phyloP scores from a whole-genome alignment of 2,888 invertebrate genomes.

The Theristus sp. region DNA sequence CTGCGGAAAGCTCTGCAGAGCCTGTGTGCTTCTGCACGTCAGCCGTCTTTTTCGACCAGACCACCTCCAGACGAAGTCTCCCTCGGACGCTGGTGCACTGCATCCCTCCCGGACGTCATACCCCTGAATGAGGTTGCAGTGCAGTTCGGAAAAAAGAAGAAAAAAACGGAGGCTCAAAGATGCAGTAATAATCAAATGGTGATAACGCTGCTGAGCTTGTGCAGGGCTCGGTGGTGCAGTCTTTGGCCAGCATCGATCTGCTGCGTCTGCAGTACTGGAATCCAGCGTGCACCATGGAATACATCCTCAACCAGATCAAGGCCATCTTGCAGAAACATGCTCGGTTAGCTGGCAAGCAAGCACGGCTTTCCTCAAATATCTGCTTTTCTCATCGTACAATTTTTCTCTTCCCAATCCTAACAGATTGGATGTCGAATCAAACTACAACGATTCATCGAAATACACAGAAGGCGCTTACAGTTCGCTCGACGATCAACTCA shows the following conservation, averaged over 20 bases:
- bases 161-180: not conserved
- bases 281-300: constrained; percentile 29
- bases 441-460: constrained; percentile 22
- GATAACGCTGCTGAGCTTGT: no score
- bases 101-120: no score
- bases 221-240: constrained; percentile 26
- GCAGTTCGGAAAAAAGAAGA: not conserved
- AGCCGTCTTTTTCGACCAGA: no score
- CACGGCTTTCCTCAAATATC: constrained; percentile 8
- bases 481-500: constrained; percentile 29
- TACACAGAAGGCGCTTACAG: constrained; percentile 26
- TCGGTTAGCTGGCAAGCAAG: constrained; percentile 18
- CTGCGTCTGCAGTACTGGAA: constrained; percentile 31
- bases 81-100: no score
- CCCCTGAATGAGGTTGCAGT: no score
- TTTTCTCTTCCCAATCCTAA: not conserved
- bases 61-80: no score
- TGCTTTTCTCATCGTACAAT: not conserved
- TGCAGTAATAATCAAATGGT: no score
- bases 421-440: constrained; percentile 24
- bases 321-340: constrained; percentile 28
- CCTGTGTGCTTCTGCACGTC: no score
- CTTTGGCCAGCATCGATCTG: constrained; percentile 28
- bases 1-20: no score
- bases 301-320: constrained; percentile 28